A percentile compares a stretch with the other conserved stretches of the same genome.
phyloP scores from a whole-genome alignment of 2,113 vertebrate species.

The Sapayoa aenigma region DNA sequence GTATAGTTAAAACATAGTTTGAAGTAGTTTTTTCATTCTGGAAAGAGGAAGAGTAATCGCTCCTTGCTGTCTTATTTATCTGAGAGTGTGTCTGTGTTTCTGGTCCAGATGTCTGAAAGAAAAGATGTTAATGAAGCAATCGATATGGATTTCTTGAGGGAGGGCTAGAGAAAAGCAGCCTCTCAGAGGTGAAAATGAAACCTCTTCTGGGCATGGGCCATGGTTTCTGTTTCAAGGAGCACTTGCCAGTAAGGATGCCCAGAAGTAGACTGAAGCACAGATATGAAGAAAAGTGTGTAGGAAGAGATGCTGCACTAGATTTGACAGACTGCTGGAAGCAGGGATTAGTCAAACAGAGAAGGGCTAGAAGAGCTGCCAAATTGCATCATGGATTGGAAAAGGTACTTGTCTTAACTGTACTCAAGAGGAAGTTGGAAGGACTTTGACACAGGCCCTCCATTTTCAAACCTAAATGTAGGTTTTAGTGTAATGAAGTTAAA shows the following conservation, averaged over 20 bases:
- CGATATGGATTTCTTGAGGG: background rate
- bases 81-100: background rate
- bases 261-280: background rate
- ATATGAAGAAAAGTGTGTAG: background rate
- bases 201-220: background rate
- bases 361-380: background rate
- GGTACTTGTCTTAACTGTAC: background rate
- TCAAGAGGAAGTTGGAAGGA: background rate
- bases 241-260: background rate
- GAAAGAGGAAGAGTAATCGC: background rate
- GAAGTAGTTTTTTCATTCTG: background rate
- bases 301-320: background rate
- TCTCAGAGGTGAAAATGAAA: background rate
- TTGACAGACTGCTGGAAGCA: background rate
- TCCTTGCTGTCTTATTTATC: fast-evolving
- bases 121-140: background rate
- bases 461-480: background rate
- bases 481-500: background rate
- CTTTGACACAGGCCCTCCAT: background rate
- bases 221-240: background rate
- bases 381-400: background rate
- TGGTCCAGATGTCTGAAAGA: background rate
- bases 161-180: background rate
- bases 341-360: background rate
- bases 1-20: background rate